Percentiles rank a stretch among this genome's conserved stretches.
These are phyloP conservation scores for Passerina amoena DNA, from an alignment of 2,113 vertebrate genomes.

Conservation along the genomic window DNA sequence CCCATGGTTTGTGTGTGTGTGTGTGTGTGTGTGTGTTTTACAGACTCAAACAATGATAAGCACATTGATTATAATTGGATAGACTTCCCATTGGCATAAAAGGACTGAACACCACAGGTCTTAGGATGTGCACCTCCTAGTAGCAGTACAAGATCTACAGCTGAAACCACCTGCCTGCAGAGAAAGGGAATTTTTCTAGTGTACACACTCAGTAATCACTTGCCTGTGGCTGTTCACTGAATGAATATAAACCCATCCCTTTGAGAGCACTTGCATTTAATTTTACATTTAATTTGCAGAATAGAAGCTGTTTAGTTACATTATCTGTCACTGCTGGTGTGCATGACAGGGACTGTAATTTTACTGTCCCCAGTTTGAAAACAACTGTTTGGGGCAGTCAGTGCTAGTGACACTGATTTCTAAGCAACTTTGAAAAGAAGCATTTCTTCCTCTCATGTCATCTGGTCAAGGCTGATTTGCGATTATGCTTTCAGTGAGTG, in stretches of 20 bases:
- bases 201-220: neutral
- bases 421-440: neutral
- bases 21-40: neutral
- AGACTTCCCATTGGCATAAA: neutral
- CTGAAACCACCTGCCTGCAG: neutral
- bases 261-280: conserved; percentile 18
- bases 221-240: neutral
- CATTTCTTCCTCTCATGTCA: neutral
- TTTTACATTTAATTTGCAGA: conserved; percentile 32
- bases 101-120: neutral
- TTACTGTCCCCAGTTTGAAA: neutral
- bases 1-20: neutral
- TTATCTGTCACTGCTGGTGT: neutral
- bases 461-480: conserved; percentile 14
- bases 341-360: neutral
- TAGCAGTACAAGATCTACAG: neutral
- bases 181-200: neutral
- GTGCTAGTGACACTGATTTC: neutral
- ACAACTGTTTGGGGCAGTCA: neutral
- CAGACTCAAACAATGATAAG: neutral
- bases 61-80: neutral
- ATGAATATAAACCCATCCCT: neutral
- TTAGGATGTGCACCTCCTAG: neutral
- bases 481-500: neutral
- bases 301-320: neutral